These are phyloP conservation scores for Ceratina australensis DNA, from an alignment of 1,140 invertebrate genomes.

Conservation along the genomic window DNA sequence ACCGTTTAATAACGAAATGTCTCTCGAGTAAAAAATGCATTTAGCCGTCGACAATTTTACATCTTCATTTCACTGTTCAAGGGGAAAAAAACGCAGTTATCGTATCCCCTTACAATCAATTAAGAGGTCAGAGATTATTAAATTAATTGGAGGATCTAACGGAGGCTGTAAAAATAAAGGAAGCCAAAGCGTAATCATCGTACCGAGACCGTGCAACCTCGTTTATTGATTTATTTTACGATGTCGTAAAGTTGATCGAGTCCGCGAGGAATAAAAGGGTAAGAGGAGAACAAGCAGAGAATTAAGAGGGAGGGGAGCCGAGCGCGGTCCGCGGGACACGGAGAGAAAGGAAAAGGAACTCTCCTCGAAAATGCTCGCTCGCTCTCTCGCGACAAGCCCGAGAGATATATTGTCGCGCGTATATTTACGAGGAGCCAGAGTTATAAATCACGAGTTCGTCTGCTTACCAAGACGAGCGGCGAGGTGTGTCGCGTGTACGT, in stretches of 20 bases:
- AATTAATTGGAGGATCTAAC: not conserved
- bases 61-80: too few relatives aligned
- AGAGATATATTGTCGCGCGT: constrained; percentile 62
- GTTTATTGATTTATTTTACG: constrained; percentile 63
- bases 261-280: not conserved
- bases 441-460: constrained; percentile 64
- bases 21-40: not conserved
- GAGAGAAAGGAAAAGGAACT: constrained; percentile 22
- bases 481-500: not conserved
- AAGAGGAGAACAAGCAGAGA: not conserved
- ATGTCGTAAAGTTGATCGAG: constrained; percentile 60
- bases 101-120: too few relatives aligned
- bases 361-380: constrained; percentile 53
- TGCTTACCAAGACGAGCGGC: constrained; percentile 50
- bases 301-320: not conserved
- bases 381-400: constrained; percentile 48
- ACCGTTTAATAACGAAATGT: too few relatives aligned
- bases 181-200: not conserved
- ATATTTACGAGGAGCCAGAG: constrained; percentile 62
- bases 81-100: too few relatives aligned
- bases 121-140: too few relatives aligned
- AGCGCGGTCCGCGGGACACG: not conserved
- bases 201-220: not conserved
- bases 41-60: not conserved
- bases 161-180: not conserved